Evolutionary conservation across 2,113 vertebrate genomes (phyloP).

Genomic region (Hippocampus comes): DNA sequence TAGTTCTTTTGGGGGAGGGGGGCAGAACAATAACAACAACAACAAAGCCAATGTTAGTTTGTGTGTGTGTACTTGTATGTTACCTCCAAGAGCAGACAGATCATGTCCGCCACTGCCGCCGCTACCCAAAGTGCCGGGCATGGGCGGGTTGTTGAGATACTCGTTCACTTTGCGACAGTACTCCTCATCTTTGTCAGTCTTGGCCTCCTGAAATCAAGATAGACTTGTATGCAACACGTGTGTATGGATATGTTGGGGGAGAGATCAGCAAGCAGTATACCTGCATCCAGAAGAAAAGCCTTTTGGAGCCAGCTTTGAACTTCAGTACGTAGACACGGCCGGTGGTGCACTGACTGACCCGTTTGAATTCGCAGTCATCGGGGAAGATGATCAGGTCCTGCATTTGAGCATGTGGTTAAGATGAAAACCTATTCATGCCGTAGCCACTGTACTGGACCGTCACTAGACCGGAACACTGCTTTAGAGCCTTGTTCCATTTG

Average conservation of each 20-base stretch:
- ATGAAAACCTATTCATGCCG: neutral
- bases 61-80: neutral
- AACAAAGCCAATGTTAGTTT: too few relatives aligned
- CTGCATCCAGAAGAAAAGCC: slow-evolving; percentile 99
- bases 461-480: neutral
- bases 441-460: neutral
- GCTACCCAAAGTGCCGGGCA: slow-evolving; percentile 85
- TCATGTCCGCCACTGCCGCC: slow-evolving; percentile 77
- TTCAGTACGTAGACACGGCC: slow-evolving; percentile 95
- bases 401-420: neutral
- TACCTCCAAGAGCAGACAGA: slow-evolving; percentile 81
- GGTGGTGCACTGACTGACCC: slow-evolving; percentile 89
- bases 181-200: slow-evolving; percentile 93
- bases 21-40: too few relatives aligned
- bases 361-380: slow-evolving; percentile 96
- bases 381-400: slow-evolving; percentile 97
- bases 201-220: slow-evolving; percentile 80
- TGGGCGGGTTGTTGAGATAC: slow-evolving; percentile 93
- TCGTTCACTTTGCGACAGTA: slow-evolving; percentile 93
- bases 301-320: slow-evolving; percentile 94
- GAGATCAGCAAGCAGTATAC: slow-evolving; percentile 52
- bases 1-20: too few relatives aligned
- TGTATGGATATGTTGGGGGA: too few relatives aligned
- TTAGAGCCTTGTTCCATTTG: neutral
- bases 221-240: neutral